Conservation (phyloP, 92 coral and sea anemone genomes). For the Isaurus tuberculatus region DNA sequence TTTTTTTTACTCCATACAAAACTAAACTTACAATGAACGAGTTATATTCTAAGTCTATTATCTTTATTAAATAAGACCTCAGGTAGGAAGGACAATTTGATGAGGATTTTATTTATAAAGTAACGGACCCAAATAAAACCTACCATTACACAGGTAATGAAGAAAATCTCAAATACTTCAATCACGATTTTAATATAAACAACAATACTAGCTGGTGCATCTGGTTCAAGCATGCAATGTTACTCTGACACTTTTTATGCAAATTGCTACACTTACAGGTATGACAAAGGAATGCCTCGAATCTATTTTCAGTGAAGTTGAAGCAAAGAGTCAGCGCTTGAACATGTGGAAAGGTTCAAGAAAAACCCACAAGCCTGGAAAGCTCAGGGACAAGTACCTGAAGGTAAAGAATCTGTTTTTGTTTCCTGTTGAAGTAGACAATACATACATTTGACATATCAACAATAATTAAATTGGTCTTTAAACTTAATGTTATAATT, state of each 20-base stretch:
- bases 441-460: slow-evolving; percentile 13
- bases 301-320: slow-evolving; percentile 57
- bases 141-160: slow-evolving; percentile 56
- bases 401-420: slow-evolving; percentile 41
- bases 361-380: slow-evolving; percentile 60
- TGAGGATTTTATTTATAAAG: slow-evolving; percentile 55
- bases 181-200: slow-evolving; percentile 30
- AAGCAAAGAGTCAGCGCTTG: slow-evolving; percentile 59
- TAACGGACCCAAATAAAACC: slow-evolving; percentile 61
- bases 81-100: slow-evolving; percentile 49
- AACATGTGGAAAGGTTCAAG: slow-evolving; percentile 67
- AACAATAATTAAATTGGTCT: slow-evolving; percentile 24
- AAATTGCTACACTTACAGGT: slow-evolving; percentile 39
- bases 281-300: slow-evolving; percentile 68
- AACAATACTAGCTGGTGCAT: slow-evolving; percentile 8
- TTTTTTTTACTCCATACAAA: slow-evolving; percentile 10
- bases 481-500: slow-evolving; percentile 29
- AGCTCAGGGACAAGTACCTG: slow-evolving; percentile 63
- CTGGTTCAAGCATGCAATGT: slow-evolving; percentile 28
- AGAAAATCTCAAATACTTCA: slow-evolving; percentile 23
- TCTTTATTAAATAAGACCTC: slow-evolving; percentile 26
- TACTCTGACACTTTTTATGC: slow-evolving; percentile 33
- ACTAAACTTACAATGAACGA: slow-evolving; percentile 21
- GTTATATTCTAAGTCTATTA: slow-evolving; percentile 37
- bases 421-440: slow-evolving; percentile 21